These are phyloP conservation scores for Brachypodius melanocephalos DNA, from an alignment of 2,113 vertebrate genomes.

Conservation along the genomic window DNA sequence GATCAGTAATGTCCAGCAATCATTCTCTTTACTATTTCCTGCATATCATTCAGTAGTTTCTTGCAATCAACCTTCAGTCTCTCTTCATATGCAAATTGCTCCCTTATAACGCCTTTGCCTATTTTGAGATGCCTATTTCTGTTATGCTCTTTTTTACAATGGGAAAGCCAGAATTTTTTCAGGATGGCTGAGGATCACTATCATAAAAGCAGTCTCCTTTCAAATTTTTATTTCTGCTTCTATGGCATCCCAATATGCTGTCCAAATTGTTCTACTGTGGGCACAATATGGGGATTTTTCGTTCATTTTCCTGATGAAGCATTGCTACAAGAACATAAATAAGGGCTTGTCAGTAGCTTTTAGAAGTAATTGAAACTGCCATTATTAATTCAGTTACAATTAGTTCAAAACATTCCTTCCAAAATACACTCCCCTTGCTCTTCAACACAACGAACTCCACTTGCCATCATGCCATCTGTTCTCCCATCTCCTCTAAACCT, in stretches of 20 bases:
- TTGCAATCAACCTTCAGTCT: background rate
- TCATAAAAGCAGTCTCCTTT: background rate
- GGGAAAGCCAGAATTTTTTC: background rate
- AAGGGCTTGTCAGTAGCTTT: background rate
- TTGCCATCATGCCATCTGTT: conserved; percentile 56
- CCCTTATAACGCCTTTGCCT: background rate
- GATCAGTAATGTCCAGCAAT: background rate
- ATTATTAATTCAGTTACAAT: background rate
- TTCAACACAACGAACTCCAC: background rate
- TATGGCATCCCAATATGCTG: background rate
- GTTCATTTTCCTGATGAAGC: background rate
- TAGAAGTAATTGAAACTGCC: background rate
- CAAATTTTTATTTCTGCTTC: background rate
- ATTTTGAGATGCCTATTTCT: background rate
- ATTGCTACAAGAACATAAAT: background rate
- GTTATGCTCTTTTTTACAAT: background rate
- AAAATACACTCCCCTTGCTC: conserved; percentile 12
- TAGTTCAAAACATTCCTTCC: conserved; percentile 5
- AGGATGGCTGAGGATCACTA: background rate
- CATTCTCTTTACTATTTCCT: background rate
- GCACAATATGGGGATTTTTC: background rate
- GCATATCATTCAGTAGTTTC: background rate
- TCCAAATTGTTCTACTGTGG: background rate
- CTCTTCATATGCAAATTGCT: background rate
- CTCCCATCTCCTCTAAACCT: conserved; percentile 40